Base-by-base conservation (phyloP, 2,113 vertebrate genomes). In the Cryptotis parvus region DNA sequence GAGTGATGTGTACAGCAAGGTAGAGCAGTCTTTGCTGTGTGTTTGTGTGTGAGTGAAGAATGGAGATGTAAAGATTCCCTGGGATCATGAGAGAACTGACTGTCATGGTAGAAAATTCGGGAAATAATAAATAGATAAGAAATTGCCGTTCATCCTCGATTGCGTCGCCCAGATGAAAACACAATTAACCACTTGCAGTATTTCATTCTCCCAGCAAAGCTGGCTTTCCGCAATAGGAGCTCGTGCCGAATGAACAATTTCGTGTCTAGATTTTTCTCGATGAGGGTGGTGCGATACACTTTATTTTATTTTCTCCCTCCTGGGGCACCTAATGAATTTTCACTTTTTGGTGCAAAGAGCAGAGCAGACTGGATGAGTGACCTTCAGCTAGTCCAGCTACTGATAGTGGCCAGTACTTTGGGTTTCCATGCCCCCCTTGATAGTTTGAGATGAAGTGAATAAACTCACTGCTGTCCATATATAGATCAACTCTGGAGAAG, bases 181-280 rank as follows among this genome's bases (percentile, higher is more conserved):
- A 29, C 35, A 29, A 66, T 84, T 75, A 58, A 15, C 43, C 74
- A 84, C 35, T 65, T 81, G 33, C n/a, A 43, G 31, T 31, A 22
- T 45, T 87, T 92, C 29, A 41, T 75, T 80, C 31, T 92, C 20
- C 52, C 52, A 81, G 75, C 55, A 81, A 80, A 77, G 43, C 35
- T 27, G 61, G 76, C 76, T 72, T 91, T 73, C 52, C 16, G n/a
- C 35, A n/a, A 33, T 73, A 72, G 86, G 52, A 80, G 69, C 43
- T 77, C 61, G 37, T 65, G 43, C 2, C 58, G 87, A 79, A 80
- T 63, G 80, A 94, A 75, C 5, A 11, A 33, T 76, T 83, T 37
- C 35, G 11, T 61, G 43, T 11, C 3, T 75, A 69, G 10, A 26
- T 61, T 43, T 83, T 72, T 72, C 68, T 39, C 22, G 82, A 68